Evolutionary conservation across 2,797 vertebrate genomes (phyloP), one percentile per base, ranked within the genome.

Genomic region (Lepilemur septentrionalis): DNA sequence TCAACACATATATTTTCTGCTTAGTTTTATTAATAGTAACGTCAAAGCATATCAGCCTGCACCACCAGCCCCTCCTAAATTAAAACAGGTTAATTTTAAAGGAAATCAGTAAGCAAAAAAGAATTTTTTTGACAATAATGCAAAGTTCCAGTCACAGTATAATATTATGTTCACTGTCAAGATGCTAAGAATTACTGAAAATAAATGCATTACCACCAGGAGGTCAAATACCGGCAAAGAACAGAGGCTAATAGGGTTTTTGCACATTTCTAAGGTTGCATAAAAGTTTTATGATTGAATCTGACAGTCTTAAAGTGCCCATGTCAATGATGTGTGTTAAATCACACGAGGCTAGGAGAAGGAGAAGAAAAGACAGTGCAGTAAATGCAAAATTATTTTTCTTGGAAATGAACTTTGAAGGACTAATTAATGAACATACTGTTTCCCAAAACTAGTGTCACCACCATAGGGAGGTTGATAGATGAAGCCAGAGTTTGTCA

Each of bases 41-140:
- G 12, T 87, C 48, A 92, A 67, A 30, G 4, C 5, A 86, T 75
- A 83, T 82, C 63, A 65, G 11, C 4, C 17, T 82, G 4, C 17
- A 78, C 2, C 5, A 87, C 18, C 32, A 73, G 61, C 22, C 1
- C 30, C 72, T 35, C 17, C 32, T n/a, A 65, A 75, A 57, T 38
- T 12, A 81, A 95, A 78, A 38, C 35, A 75, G 41, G n/a, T 38
- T 82, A 75, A 73, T 86, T 94, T 92, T 87, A 87, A 78, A 57
- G 43, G 35, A 87, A 70, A 70, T 75, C 6, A 43, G 13, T 70
- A 84, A 9, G 57, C 3, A 38, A 59, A 57, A 52, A 87, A 15
- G 11, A 23, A n/a, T n/a, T 23, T 22, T 22, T 46, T 46, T 43
- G 43, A 89, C 6, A 32, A 80, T 48, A 61, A 92, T 7, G 2